Percentiles rank a stretch among this genome's conserved stretches.
phyloP scores from a whole-genome alignment of 2,888 invertebrate genomes.

The Nematopogon swammerdamellus region DNA sequence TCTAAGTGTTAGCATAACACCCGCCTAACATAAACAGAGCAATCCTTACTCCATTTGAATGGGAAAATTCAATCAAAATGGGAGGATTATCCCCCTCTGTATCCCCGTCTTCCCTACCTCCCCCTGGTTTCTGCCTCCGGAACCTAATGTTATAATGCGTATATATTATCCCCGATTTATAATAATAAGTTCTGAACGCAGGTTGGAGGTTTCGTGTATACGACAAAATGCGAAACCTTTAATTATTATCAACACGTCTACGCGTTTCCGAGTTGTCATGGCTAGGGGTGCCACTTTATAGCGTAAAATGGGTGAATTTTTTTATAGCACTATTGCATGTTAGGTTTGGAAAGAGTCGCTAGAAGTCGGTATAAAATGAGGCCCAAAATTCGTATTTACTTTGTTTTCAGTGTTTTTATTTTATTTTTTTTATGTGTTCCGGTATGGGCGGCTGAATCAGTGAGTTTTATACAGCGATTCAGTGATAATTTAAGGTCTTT shows the following conservation, averaged over 20 bases:
- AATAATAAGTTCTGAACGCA: slow-evolving; percentile 27
- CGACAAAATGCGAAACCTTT: slow-evolving; percentile 47
- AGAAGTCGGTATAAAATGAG: too few relatives aligned
- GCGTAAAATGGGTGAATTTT: neutral
- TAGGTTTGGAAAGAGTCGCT: neutral
- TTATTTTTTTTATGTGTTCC: too few relatives aligned
- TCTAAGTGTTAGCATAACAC: slow-evolving; percentile 19
- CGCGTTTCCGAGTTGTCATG: slow-evolving; percentile 25
- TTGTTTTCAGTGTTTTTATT: too few relatives aligned
- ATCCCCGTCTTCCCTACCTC: neutral
- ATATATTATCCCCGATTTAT: slow-evolving; percentile 40
- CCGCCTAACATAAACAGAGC: slow-evolving; percentile 46
- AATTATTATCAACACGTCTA: slow-evolving; percentile 57
- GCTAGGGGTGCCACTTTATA: slow-evolving; percentile 28
- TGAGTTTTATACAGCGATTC: too few relatives aligned
- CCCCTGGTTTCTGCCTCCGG: neutral
- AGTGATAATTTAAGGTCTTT: too few relatives aligned
- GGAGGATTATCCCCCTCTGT: slow-evolving; percentile 42
- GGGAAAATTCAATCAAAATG: slow-evolving; percentile 54
- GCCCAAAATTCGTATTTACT: too few relatives aligned
- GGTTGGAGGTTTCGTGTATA: slow-evolving; percentile 4
- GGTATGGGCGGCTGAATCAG: too few relatives aligned
- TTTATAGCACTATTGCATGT: slow-evolving; percentile 6
- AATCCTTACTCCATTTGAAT: slow-evolving; percentile 58
- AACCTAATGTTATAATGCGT: slow-evolving; percentile 54